phyloP scores from a whole-genome alignment of 2,797 vertebrate species.

The Pseudopleuronectes americanus region DNA sequence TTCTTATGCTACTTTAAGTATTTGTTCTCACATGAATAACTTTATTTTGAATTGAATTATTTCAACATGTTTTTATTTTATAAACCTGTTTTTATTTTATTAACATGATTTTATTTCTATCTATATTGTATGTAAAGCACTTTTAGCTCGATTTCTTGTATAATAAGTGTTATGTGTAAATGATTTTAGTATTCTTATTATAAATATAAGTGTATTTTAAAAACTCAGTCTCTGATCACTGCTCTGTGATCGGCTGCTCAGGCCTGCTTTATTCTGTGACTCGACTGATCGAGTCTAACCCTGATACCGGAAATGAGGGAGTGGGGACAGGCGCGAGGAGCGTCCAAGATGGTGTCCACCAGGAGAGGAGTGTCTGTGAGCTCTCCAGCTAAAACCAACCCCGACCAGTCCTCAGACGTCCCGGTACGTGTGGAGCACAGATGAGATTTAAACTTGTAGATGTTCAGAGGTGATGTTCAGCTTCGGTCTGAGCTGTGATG shows the following conservation, averaged over 20 bases:
- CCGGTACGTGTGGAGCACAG: conserved; percentile 51
- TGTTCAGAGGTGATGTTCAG: fast-evolving
- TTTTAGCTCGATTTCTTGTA: too few species aligned
- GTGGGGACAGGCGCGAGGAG: not conserved
- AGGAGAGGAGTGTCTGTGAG: conserved; percentile 74
- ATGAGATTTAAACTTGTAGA: fast-evolving
- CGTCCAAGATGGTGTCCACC: conserved; percentile 85
- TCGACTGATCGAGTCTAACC: conserved; percentile 46
- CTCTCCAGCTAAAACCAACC: conserved; percentile 42
- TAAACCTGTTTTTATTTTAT: too few species aligned
- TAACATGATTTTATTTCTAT: too few species aligned
- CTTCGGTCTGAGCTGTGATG: fast-evolving
- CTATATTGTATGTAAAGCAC: too few species aligned
- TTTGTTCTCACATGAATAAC: too few species aligned
- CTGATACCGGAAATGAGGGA: conserved; percentile 59
- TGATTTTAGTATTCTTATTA: too few species aligned
- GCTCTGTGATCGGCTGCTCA: conserved; percentile 44
- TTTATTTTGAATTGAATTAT: too few species aligned
- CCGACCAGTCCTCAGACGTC: conserved; percentile 29
- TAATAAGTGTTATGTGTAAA: too few species aligned
- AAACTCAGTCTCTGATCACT: not conserved
- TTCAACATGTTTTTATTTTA: too few species aligned
- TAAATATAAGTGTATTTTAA: too few species aligned
- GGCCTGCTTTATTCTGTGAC: not conserved
- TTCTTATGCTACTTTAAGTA: too few species aligned